Evolutionary conservation across 2,797 vertebrate genomes (phyloP), one percentile per base, ranked within the genome.

Genomic region (Sebastes itinus): DNA sequence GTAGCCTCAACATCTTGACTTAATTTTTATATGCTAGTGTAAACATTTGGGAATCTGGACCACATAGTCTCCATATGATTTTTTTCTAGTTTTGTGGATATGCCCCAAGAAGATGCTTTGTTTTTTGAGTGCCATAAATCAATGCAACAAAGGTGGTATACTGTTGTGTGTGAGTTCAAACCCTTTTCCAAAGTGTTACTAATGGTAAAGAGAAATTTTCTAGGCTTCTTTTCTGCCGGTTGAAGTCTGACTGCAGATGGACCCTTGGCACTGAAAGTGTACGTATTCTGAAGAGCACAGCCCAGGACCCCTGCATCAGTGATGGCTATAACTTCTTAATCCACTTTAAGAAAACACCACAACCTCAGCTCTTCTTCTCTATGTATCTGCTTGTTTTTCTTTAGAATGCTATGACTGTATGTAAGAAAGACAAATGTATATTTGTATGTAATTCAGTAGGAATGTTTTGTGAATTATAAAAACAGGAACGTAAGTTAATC

Each of bases 201-300:
- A 99, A 99, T 99, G 98, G 98, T 98, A 99, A 99, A 99, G 97
- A 99, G 98, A 97, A 97, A 99, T 99, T 99, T 99, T 99, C 99
- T 99, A 99, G 98, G 99, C 98, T 99, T 97, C 98, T 99, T 98
- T 99, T 99, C 98, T 99, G 97, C 98, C 97, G 98, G 98, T 99
- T 99, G 99, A 99, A 99, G 99, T 98, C 98, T 98, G 98, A 99
- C 98, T 99, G 97, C 98, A 99, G 98, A 97, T 96, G 98, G 98
- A 99, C 97, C 98, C 98, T 98, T 99, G 98, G 98, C 98, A 98
- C 97, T 97, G 97, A 99, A 98, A 99, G 99, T 99, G 99, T 99
- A 99, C 98, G 99, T 99, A 99, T 99, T 98, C 97, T 96, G 98
- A 98, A 98, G 97, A 98, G 97, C 95, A 96, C 97, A 98, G 98